Evolutionary conservation across 2,113 vertebrate genomes (phyloP).

Genomic region (Gila orcuttii): DNA sequence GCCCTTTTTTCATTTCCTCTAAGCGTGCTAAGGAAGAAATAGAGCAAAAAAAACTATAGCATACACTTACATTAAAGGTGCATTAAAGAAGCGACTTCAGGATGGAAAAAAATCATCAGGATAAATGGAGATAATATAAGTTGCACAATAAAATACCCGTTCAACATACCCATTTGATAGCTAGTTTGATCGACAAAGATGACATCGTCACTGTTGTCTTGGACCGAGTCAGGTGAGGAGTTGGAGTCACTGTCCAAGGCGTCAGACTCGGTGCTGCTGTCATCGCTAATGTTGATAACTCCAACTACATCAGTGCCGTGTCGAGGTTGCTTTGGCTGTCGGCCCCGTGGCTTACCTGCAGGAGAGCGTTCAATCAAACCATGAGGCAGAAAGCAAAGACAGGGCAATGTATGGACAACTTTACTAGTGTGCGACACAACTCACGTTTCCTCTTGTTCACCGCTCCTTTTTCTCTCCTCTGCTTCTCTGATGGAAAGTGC

Average conservation of each 20-base stretch:
- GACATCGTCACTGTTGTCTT: constrained; percentile 89
- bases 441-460: constrained; percentile 93
- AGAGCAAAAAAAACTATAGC: neutral
- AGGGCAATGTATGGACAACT: neutral
- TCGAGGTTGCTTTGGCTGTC: constrained; percentile 79
- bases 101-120: neutral
- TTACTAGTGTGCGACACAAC: constrained; percentile 51
- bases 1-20: constrained; percentile 87
- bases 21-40: constrained; percentile 72
- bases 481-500: constrained; percentile 95
- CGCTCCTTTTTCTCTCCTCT: constrained; percentile 86
- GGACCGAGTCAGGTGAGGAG: constrained; percentile 91
- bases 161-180: constrained; percentile 70
- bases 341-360: constrained; percentile 82
- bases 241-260: constrained; percentile 93
- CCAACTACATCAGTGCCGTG: constrained; percentile 69
- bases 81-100: neutral
- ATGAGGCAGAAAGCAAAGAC: neutral
- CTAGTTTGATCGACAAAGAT: constrained; percentile 84
- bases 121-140: neutral
- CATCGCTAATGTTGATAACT: constrained; percentile 90
- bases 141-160: neutral
- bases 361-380: neutral
- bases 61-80: neutral
- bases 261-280: constrained; percentile 93